Percentiles rank a stretch among this genome's conserved stretches.
These are phyloP conservation scores for Cyprinus carpio DNA, from an alignment of 2,113 vertebrate species.

Conservation along the genomic window DNA sequence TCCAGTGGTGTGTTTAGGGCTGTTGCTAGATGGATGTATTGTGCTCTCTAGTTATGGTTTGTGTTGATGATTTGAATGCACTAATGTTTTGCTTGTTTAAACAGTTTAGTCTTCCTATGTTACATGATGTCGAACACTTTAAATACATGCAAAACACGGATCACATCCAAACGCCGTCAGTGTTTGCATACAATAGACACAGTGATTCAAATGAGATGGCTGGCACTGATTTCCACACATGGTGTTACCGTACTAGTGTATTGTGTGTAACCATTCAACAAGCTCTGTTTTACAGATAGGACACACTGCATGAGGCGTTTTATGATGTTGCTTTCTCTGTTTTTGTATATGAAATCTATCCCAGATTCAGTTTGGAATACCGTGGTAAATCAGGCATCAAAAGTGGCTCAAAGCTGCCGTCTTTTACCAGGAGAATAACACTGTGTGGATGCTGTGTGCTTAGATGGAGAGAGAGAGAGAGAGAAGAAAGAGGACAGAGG, in stretches of 20 bases:
- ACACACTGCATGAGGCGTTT: background rate
- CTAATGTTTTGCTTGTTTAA: background rate
- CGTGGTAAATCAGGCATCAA: slow-evolving; percentile 68
- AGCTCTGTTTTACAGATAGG: slow-evolving; percentile 22
- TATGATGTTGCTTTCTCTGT: slow-evolving; percentile 40
- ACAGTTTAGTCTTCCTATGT: background rate
- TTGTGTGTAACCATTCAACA: slow-evolving; percentile 1
- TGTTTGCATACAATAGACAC: slow-evolving; percentile 31
- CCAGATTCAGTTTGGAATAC: slow-evolving; percentile 60
- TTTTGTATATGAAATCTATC: slow-evolving; percentile 51
- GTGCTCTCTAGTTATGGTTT: too few relatives aligned
- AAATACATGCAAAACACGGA: slow-evolving; percentile 24
- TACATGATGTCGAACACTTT: slow-evolving; percentile 1
- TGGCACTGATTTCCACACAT: slow-evolving; percentile 24
- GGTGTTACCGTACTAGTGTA: slow-evolving; percentile 13
- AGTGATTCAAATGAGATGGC: slow-evolving; percentile 19
- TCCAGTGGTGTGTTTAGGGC: too few relatives aligned
- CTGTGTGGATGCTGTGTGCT: slow-evolving; percentile 51
- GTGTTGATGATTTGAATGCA: background rate
- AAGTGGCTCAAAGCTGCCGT: slow-evolving; percentile 54
- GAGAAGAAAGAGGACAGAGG: slow-evolving; percentile 33
- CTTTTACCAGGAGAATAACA: slow-evolving; percentile 60
- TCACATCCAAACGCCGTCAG: background rate
- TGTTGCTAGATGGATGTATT: too few relatives aligned
- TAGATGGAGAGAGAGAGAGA: slow-evolving; percentile 24